A percentile compares a stretch with the other conserved stretches of the same genome.
Evolutionary conservation across 2,113 vertebrate species (phyloP).

Genomic region (Verasper variegatus): DNA sequence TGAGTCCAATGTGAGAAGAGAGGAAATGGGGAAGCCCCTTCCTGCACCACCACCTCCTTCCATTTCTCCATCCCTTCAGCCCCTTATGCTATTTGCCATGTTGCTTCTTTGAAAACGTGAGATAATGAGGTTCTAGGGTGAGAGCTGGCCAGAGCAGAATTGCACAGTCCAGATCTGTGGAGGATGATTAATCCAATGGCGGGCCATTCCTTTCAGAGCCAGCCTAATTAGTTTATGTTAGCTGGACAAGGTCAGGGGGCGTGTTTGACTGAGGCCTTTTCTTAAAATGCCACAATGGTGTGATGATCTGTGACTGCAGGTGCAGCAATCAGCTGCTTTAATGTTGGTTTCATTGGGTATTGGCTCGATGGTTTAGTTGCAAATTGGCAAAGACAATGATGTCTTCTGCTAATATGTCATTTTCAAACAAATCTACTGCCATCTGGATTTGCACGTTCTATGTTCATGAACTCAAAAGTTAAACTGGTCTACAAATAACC

Average conservation of each 20-base stretch:
- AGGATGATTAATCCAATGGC: slow-evolving; percentile 83
- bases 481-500: slow-evolving; percentile 49
- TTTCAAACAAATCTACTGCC: slow-evolving; percentile 65
- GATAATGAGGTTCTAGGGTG: slow-evolving; percentile 83
- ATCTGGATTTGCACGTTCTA: slow-evolving; percentile 56
- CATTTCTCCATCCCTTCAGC: slow-evolving; percentile 61
- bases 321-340: slow-evolving; percentile 89
- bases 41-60: slow-evolving; percentile 67
- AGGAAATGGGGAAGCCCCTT: slow-evolving; percentile 72
- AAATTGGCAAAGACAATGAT: slow-evolving; percentile 47
- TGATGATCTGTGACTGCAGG: slow-evolving; percentile 94
- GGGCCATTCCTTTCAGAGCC: slow-evolving; percentile 81
- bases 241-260: slow-evolving; percentile 92
- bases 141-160: slow-evolving; percentile 72
- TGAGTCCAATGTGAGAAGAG: slow-evolving; percentile 74
- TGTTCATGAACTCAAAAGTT: slow-evolving; percentile 61
- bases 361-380: slow-evolving; percentile 79
- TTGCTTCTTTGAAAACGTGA: slow-evolving; percentile 79
- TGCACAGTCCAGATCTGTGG: slow-evolving; percentile 79
- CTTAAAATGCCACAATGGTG: slow-evolving; percentile 92
- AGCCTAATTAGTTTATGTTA: slow-evolving; percentile 98
- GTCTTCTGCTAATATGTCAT: slow-evolving; percentile 83
- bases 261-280: slow-evolving; percentile 86
- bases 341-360: slow-evolving; percentile 81
- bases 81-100: slow-evolving; percentile 58